Percentiles rank a stretch among this genome's conserved stretches.
phyloP scores from a whole-genome alignment of 2,797 vertebrate genomes.

The Oreonectes daqikongensis region DNA sequence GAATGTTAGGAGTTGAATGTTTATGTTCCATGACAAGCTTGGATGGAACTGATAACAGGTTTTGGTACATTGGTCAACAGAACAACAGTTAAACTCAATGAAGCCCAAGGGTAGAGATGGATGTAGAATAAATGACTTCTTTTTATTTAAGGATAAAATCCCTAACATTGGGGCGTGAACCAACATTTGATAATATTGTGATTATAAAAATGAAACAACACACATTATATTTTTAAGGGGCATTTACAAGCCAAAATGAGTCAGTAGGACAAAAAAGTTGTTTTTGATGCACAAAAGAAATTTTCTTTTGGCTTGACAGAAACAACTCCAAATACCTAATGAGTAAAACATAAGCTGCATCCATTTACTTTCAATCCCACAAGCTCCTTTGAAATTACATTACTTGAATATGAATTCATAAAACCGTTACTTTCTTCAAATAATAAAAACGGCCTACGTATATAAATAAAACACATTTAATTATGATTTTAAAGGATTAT shows the following conservation, averaged over 20 bases:
- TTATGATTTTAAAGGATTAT: neutral
- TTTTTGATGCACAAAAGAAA: conserved; percentile 17
- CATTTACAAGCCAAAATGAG: too few relatives aligned
- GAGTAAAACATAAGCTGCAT: conserved; percentile 15
- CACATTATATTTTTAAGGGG: too few relatives aligned
- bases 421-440: conserved; percentile 13
- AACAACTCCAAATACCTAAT: neutral
- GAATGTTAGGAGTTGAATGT: neutral
- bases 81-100: neutral
- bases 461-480: conserved; percentile 3
- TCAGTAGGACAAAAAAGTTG: too few relatives aligned
- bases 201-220: neutral
- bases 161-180: neutral
- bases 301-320: neutral
- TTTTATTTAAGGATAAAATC: neutral
- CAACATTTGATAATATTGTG: neutral
- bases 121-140: neutral
- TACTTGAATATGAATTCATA: conserved; percentile 22
- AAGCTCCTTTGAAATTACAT: conserved; percentile 7
- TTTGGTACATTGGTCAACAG: neutral
- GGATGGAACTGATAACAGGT: neutral
- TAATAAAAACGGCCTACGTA: neutral
- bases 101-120: neutral
- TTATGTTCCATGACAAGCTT: neutral
- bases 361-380: conserved; percentile 19